Evolutionary conservation across 2,888 invertebrate species (phyloP), one percentile per base, ranked within the genome.

Genomic region (Volucella zonaria): DNA sequence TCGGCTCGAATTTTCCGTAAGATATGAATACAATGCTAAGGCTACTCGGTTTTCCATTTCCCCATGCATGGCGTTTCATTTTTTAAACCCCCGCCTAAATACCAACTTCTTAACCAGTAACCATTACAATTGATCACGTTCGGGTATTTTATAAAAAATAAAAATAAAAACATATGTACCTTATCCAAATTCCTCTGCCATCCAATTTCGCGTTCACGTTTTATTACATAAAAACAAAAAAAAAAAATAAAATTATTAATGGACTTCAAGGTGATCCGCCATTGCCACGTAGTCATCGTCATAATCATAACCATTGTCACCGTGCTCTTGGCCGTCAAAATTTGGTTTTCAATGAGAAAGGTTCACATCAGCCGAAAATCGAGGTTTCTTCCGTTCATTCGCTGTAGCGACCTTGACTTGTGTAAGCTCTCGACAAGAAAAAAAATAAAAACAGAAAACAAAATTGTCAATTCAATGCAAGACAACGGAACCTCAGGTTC

Each of bases 301-400:
- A 49, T 15, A 9, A 38, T 49, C 45, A 18, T 54, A 58, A 40
- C 10, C 51, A 51, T 43, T 38, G 61, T 52, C 14, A 71, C 42
- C 71, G 56, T 68, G 85, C 75, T 81, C 85, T 85, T 85, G 85
- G 81, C 85, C 85, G 68, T 85, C 85, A 85, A 76, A 31, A 70
- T 62, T 83, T 83, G 43, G 45, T 10, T 76, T 75, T 83, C 80
- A 80, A 71, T 80, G 66, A 1, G 54, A 49, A 76, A 80, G 70
- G 74, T 74, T 82, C 45, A 79, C 74, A 52, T 56, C 42, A 40
- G 56, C 49, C 52, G 73, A 78, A 82, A 64, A 64, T 6, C 31
- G 31, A 31, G 31, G 45, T 79, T 58, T 59, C 51, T 31, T 42
- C 54, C 11, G 2, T 23, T 52, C 11, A 15, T 12, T 54, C 12